Percentiles rank a stretch among this genome's conserved stretches.
Conservation (phyloP, 2,797 vertebrate genomes). For the Pipistrellus kuhlii region DNA sequence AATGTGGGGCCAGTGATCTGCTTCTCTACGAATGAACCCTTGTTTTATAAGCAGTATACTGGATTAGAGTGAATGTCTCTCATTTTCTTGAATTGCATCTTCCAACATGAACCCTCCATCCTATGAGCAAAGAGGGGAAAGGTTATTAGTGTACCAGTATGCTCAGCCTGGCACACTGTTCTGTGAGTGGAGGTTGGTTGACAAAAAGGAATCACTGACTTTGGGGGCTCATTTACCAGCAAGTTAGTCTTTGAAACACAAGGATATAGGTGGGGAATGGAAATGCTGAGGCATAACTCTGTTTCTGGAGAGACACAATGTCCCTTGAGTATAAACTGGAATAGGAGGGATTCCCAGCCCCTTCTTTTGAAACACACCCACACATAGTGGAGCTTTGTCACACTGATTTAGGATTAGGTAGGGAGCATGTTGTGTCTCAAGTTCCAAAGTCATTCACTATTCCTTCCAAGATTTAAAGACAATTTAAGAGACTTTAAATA, state of each 20-base stretch:
- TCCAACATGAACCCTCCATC: background rate
- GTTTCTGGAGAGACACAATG: background rate
- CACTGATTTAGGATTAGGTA: background rate
- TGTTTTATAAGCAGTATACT: background rate
- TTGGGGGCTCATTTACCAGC: background rate
- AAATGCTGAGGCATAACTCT: background rate
- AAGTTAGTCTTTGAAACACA: background rate
- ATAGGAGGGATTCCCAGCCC: background rate
- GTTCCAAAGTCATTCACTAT: background rate
- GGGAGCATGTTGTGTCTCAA: background rate
- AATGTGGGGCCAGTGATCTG: background rate
- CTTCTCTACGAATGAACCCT: background rate
- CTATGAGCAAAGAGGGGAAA: background rate
- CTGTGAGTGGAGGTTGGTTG: background rate
- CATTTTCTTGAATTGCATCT: background rate
- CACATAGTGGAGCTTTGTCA: background rate
- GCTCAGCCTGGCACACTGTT: background rate
- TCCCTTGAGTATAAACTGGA: background rate
- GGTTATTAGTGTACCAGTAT: background rate
- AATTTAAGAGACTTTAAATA: conserved; percentile 1
- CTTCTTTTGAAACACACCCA: background rate
- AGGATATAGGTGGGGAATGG: background rate
- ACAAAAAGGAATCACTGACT: background rate
- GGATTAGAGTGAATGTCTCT: background rate
- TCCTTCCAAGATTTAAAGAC: background rate